These are phyloP conservation scores for Agrypnus murinus DNA, from an alignment of 2,888 invertebrate species.

Conservation along the genomic window DNA sequence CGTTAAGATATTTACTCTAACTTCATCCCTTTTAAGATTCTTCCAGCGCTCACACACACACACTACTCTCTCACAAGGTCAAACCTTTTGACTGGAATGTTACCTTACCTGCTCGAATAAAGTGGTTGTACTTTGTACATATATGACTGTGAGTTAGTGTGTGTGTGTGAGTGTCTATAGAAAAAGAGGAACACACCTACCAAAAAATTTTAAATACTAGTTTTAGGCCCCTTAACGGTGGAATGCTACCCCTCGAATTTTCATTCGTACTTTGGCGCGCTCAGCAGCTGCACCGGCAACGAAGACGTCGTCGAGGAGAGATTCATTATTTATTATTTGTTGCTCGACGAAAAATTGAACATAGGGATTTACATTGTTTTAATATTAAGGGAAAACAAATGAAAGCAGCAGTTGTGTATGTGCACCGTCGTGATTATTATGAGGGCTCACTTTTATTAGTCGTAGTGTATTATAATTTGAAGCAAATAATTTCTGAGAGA, in stretches of 20 bases:
- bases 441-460: not conserved
- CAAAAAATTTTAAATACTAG: constrained; percentile 44
- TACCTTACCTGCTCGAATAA: constrained; percentile 45
- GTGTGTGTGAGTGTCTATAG: too few relatives aligned
- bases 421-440: constrained; percentile 1
- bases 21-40: not conserved
- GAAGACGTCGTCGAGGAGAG: not conserved
- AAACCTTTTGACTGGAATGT: constrained; percentile 11
- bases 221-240: constrained; percentile 46
- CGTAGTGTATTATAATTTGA: too few relatives aligned
- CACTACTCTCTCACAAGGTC: constrained; percentile 19
- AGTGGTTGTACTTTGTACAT: constrained; percentile 18
- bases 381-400: constrained; percentile 21
- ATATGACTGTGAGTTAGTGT: too few relatives aligned
- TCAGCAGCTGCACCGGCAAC: constrained; percentile 38
- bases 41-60: too few relatives aligned
- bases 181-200: constrained; percentile 35
- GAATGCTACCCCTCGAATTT: constrained; percentile 45
- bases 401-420: constrained; percentile 9
- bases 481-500: too few relatives aligned
- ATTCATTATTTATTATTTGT: too few relatives aligned
- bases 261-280: constrained; percentile 24
- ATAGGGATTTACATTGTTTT: too few relatives aligned
- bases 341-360: too few relatives aligned
- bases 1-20: too few relatives aligned